These are phyloP conservation scores for Macrobrachium rosenbergii DNA, from an alignment of 1,140 invertebrate genomes.

Conservation along the genomic window DNA sequence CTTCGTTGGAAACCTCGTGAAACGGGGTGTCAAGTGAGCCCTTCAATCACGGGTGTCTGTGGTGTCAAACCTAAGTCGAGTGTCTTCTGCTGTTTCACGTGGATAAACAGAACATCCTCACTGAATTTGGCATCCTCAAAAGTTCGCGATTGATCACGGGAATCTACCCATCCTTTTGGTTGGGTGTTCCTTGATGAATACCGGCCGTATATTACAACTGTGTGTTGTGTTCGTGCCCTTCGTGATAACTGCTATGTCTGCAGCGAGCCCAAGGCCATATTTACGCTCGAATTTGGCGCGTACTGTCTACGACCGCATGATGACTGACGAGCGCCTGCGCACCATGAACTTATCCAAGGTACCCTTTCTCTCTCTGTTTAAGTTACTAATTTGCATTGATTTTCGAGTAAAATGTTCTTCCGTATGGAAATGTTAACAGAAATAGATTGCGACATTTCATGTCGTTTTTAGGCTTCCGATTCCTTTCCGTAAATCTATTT, in stretches of 20 bases:
- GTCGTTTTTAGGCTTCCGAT: too few relatives aligned
- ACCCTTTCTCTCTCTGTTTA: slow-evolving; percentile 19
- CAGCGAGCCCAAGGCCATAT: slow-evolving; percentile 27
- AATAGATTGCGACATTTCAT: too few relatives aligned
- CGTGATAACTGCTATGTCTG: slow-evolving; percentile 24
- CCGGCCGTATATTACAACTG: background rate
- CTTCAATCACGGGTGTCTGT: too few relatives aligned
- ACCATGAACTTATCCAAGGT: slow-evolving; percentile 46
- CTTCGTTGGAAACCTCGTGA: background rate
- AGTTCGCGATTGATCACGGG: slow-evolving; percentile 30
- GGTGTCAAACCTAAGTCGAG: background rate
- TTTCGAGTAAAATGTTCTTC: too few relatives aligned
- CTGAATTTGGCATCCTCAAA: slow-evolving; percentile 36
- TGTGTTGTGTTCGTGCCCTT: slow-evolving; percentile 1
- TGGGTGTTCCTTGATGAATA: slow-evolving; percentile 26
- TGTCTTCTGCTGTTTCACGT: slow-evolving; percentile 43
- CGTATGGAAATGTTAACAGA: too few relatives aligned
- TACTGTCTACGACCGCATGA: slow-evolving; percentile 48
- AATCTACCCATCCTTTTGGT: slow-evolving; percentile 5
- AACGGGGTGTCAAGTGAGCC: background rate
- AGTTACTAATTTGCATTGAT: slow-evolving; percentile 28
- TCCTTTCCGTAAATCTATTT: too few relatives aligned
- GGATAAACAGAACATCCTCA: slow-evolving; percentile 29
- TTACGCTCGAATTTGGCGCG: slow-evolving; percentile 59
- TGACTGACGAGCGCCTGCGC: slow-evolving; percentile 55